Evolutionary conservation across 2,888 invertebrate genomes (phyloP).

Genomic region (Caenorhabditis wallacei): DNA sequence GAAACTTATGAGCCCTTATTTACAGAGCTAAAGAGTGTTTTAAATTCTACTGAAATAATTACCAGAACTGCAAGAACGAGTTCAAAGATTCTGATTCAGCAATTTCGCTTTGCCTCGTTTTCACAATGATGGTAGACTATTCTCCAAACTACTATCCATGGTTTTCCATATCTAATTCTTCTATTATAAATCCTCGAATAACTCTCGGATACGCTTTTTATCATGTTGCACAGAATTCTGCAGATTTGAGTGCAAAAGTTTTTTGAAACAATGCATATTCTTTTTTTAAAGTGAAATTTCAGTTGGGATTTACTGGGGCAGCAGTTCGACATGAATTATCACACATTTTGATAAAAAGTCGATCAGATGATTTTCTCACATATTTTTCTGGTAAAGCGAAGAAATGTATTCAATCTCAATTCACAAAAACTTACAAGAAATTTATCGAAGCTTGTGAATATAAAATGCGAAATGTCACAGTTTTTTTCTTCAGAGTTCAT

Average conservation of each 20-base stretch:
- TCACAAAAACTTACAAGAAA: too few species aligned
- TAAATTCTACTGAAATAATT: too few species aligned
- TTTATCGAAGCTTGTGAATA: not conserved
- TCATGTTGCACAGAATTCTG: conserved; percentile 11
- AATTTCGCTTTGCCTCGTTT: not conserved
- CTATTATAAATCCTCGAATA: not conserved
- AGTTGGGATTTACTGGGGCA: not conserved
- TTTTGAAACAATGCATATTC: too few species aligned
- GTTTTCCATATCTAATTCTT: not conserved
- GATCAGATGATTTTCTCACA: not conserved
- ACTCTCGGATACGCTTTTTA: not conserved
- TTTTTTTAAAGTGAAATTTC: too few species aligned
- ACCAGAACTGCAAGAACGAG: not conserved
- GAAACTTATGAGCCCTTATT: too few species aligned
- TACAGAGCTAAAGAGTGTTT: too few species aligned
- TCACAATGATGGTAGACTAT: not conserved
- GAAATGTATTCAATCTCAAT: conserved; percentile 9
- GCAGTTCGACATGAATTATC: not conserved
- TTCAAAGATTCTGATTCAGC: not conserved
- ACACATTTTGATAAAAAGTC: not conserved
- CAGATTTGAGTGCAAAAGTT: conserved; percentile 4
- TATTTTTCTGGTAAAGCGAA: not conserved
- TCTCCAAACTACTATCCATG: not conserved
- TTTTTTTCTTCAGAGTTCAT: not conserved
- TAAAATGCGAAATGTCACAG: too few species aligned